These are phyloP conservation scores for Solenodon paradoxus DNA, from an alignment of 2,113 vertebrate genomes.

Conservation along the genomic window DNA sequence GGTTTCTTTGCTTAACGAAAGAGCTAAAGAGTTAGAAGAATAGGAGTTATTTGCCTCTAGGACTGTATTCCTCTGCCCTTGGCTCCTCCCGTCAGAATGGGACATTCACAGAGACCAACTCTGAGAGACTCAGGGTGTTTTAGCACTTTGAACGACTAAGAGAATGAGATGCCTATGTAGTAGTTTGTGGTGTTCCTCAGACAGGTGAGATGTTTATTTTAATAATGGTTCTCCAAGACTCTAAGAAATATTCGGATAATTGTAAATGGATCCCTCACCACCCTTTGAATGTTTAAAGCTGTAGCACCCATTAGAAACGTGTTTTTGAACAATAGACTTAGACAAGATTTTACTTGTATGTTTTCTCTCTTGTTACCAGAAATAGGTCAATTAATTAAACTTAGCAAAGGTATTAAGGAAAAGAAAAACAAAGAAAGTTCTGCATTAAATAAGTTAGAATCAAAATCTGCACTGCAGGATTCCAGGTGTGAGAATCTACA, in stretches of 20 bases:
- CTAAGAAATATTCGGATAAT: slow-evolving; percentile 68
- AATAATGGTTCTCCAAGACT: slow-evolving; percentile 70
- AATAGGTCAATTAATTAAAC: neutral
- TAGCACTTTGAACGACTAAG: too few relatives aligned
- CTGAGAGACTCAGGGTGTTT: too few relatives aligned
- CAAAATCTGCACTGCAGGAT: neutral
- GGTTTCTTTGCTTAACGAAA: too few relatives aligned
- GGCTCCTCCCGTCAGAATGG: too few relatives aligned
- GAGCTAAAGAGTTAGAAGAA: too few relatives aligned
- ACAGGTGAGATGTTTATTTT: slow-evolving; percentile 75
- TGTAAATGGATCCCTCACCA: neutral
- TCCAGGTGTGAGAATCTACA: neutral
- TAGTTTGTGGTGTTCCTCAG: slow-evolving; percentile 45
- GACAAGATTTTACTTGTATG: neutral
- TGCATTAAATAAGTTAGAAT: neutral
- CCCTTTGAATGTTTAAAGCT: neutral
- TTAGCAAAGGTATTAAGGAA: neutral
- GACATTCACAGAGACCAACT: too few relatives aligned
- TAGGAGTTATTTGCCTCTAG: too few relatives aligned
- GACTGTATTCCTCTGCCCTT: too few relatives aligned
- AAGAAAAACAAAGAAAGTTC: neutral
- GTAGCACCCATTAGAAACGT: neutral
- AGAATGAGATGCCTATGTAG: slow-evolving; percentile 65
- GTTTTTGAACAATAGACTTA: neutral
- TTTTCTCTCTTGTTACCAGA: neutral